Conservation (phyloP, 1,140 invertebrate genomes). For the Drosophila kurseongensis region DNA sequence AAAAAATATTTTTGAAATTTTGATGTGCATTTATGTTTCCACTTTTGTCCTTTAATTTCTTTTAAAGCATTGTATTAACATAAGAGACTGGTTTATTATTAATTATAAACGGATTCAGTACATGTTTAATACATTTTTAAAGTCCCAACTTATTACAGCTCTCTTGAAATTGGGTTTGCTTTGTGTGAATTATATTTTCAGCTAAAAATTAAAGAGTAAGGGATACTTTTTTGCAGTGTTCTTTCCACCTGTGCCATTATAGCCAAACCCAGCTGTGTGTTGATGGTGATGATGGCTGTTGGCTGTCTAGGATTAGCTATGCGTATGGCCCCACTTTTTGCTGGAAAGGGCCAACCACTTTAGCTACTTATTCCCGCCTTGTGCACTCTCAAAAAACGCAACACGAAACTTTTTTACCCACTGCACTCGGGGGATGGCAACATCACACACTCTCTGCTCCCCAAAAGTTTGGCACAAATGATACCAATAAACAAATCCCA, state of each 20-base stretch:
- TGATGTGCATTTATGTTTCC: no score
- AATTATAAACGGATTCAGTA: no score
- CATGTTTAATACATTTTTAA: neutral
- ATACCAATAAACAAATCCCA: constrained; percentile 85
- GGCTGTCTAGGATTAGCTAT: constrained; percentile 69
- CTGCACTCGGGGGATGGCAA: constrained; percentile 13
- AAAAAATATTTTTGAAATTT: no score
- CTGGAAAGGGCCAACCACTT: constrained; percentile 47
- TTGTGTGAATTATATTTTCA: no score
- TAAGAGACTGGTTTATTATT: no score
- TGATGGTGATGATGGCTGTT: constrained; percentile 42
- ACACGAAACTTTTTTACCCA: constrained; percentile 68
- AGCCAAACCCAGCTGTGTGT: constrained; percentile 56
- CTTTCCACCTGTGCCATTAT: constrained; percentile 15
- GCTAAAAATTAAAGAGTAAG: no score
- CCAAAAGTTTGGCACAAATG: constrained; percentile 75
- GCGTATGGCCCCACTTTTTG: constrained; percentile 43
- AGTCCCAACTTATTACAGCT: neutral
- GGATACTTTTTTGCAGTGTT: neutral
- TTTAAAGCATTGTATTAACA: no score
- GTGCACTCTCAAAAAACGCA: constrained; percentile 76
- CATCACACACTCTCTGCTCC: neutral
- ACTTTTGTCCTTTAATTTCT: no score
- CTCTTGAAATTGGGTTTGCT: no score
- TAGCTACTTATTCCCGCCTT: constrained; percentile 64